These are phyloP conservation scores for Dicyrtomina minuta DNA, from an alignment of 2,888 invertebrate genomes.

Conservation along the genomic window DNA sequence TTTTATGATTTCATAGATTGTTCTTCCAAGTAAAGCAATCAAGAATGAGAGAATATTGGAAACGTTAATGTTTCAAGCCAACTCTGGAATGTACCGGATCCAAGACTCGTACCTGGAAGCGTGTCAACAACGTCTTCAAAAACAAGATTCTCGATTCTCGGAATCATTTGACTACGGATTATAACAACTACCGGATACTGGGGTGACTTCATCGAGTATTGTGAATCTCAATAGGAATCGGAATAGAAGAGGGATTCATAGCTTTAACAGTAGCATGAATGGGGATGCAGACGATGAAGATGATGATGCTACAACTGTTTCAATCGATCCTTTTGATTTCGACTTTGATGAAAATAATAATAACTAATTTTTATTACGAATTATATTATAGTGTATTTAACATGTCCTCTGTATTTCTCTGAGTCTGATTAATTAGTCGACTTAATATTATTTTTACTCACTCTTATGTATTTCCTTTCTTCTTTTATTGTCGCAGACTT, in stretches of 20 bases:
- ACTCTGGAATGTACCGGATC: constrained; percentile 87
- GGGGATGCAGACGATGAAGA: constrained; percentile 16
- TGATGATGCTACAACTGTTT: background rate
- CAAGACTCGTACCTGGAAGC: constrained; percentile 84
- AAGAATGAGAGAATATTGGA: constrained; percentile 89
- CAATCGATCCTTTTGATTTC: constrained; percentile 10
- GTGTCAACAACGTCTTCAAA: constrained; percentile 80
- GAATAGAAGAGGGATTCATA: background rate
- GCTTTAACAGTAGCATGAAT: background rate
- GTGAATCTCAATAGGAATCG: background rate
- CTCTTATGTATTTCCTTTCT: too few relatives aligned
- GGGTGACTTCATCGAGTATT: background rate
- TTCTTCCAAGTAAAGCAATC: constrained; percentile 87
- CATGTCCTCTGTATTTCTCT: too few relatives aligned
- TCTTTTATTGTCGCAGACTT: too few relatives aligned
- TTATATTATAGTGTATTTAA: too few relatives aligned
- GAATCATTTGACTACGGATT: constrained; percentile 77
- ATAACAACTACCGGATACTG: constrained; percentile 57
- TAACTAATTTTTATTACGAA: constrained; percentile 6
- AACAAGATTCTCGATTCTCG: constrained; percentile 83
- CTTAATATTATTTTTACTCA: too few relatives aligned
- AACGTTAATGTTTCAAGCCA: constrained; percentile 89
- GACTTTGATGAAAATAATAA: constrained; percentile 20
- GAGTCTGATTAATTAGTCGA: too few relatives aligned
- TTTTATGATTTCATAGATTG: constrained; percentile 66